Base-by-base conservation (phyloP, 2,888 invertebrate genomes). In the Cancer borealis region DNA sequence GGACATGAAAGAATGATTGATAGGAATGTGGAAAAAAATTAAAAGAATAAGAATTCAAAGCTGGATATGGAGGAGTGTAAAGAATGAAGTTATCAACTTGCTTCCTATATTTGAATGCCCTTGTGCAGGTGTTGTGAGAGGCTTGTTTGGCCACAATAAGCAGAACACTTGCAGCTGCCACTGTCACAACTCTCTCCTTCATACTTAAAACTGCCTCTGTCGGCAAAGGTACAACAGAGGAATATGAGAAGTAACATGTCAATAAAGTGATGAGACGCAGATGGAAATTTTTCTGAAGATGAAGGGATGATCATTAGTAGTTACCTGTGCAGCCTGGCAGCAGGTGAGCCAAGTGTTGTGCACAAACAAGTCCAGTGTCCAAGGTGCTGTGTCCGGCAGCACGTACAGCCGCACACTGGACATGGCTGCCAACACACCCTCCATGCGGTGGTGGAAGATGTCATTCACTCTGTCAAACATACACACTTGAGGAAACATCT, bases 391-490 rank as follows among this genome's bases (percentile, higher is more conserved):
- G 96, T 97, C 98, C 17, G 99, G 99, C 93, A 99, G 96, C 88
- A 98, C 97, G 96, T 98, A 98, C 92, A 99, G 97, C 0, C 98
- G 97, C n/a, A 98, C 97, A 92, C 98, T 98, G 96, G 98, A 98
- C 98, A 99, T 99, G 96, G 98, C 98, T 95, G 97, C 97, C 54
- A 99, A 97, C 54, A 99, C 98, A 96, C 98, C 98, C 94, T 99
- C 97, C 96, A 99, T 99, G 96, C 99, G 97, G 96, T 99, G 99
- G 4, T 98, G 98, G 96, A 99, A 98, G 95, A 99, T 98, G 96
- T 99, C 99, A 96, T 98, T 98, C 5, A 95, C 95, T 87, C 95
- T 95, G 92, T 3, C 5, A 39, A 30, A 47, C 45, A 54, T 54
- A 6, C 10, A 91, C n/a, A 8, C 49, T 91, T 54, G 6, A 46